Base-by-base conservation (phyloP, 2,113 vertebrate species). In the Eleginops maclovinus region DNA sequence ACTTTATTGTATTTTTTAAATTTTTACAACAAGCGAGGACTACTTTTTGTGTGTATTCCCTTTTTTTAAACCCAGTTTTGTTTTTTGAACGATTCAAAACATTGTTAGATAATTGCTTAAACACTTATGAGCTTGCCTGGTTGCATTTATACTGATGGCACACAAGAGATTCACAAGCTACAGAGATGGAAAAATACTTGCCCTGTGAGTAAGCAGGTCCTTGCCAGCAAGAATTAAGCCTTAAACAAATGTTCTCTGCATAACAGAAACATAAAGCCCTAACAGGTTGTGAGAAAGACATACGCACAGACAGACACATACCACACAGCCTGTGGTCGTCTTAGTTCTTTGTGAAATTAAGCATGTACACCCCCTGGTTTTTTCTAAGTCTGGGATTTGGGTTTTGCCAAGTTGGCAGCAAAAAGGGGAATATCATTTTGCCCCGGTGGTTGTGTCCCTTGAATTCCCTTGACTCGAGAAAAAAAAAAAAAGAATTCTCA, bases 301-400 rank as follows among this genome's bases (percentile, higher is more conserved):
- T 44, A 51, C 8, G 69, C 72, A 62, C 44, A 66, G 12, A 79
- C 63, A 73, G 40, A 77, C 63, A 75, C 43, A 63, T 9, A 22
- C 21, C 24, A 63, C 62, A 59, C 36, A 82, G 55, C 62, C 60
- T 16, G 43, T 26, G 47, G 64, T 80, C 41, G 50, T 82, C 72
- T 68, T 80, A 65, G 66, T 90, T 90, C 77, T 88, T 67, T 81
- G 80, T 85, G 83, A 85, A 90, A 87, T 89, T 63, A 91, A 84
- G 67, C 75, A 64, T 86, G 69, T 55, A 82, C 80, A 72, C 77
- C 82, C 84, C 49, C 61, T 66, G 73, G 84, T 85, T 77, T 85
- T 75, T 79, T 89, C 78, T 56, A 26, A 71, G 72, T 54, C 75
- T 79, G 65, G 60, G 66, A 72, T 81, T 65, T 13, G 22, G 72